phyloP scores from a whole-genome alignment of 2,888 invertebrate genomes.

The Orthosia incerta region DNA sequence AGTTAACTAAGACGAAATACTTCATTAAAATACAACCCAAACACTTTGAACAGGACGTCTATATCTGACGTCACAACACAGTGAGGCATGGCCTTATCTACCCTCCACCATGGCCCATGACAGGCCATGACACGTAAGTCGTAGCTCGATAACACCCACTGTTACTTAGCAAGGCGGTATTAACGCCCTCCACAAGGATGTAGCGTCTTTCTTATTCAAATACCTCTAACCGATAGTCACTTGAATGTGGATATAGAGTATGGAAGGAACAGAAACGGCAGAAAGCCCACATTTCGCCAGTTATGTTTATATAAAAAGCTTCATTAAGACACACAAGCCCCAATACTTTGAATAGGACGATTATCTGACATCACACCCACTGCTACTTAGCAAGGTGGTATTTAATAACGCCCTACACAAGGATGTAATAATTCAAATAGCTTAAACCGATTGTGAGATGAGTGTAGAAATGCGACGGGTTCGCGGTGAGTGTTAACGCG shows the following conservation, averaged over 20 bases:
- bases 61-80: slow-evolving; percentile 14
- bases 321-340: too few relatives aligned
- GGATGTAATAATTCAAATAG: too few relatives aligned
- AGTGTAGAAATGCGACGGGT: too few relatives aligned
- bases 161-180: slow-evolving; percentile 38
- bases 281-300: not conserved
- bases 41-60: not conserved
- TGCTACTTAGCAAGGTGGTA: too few relatives aligned
- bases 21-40: too few relatives aligned
- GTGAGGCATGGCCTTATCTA: slow-evolving; percentile 22
- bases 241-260: slow-evolving; percentile 53
- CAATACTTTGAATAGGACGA: too few relatives aligned
- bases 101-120: slow-evolving; percentile 14
- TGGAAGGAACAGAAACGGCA: slow-evolving; percentile 1
- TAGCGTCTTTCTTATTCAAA: slow-evolving; percentile 68
- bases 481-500: too few relatives aligned
- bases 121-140: slow-evolving; percentile 32
- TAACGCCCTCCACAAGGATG: slow-evolving; percentile 54
- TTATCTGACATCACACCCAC: too few relatives aligned
- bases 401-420: too few relatives aligned
- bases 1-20: too few relatives aligned
- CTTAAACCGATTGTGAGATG: too few relatives aligned
- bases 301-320: too few relatives aligned
- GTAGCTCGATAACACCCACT: slow-evolving; percentile 46
- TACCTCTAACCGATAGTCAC: slow-evolving; percentile 56